Evolutionary conservation across 2,797 vertebrate genomes (phyloP), one percentile per base, ranked within the genome.

Genomic region (Monodelphis domestica): DNA sequence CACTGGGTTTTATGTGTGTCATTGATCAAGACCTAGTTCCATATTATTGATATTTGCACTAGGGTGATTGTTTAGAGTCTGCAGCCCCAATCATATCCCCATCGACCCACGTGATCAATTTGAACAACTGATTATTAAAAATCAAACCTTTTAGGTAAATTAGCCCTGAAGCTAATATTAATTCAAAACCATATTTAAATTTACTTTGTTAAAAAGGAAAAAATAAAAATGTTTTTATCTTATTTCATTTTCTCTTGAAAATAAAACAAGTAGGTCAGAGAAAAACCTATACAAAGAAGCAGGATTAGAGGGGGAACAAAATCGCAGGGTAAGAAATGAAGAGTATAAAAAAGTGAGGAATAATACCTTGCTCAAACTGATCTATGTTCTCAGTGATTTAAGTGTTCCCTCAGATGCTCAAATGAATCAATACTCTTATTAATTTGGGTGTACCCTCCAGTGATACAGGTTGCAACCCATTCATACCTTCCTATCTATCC

Each of bases 211-310:
- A 26, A 78, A 84, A 84, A 5, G 38, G 9, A 84, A 84, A 84
- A 84, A 84, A 26, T 84, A 78, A 84, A 84, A 45, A 26, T 26
- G 26, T 3, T 9, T 11, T 45, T 78, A 45, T 26, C 6, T 38
- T 21, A 84, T 84, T 84, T 45, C 70, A 84, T 84, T 84, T 84
- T 45, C 38, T 84, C 21, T 84, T 50, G 9, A 10, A 84, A 84
- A 84, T 84, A 84, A 84, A 84, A 84, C 57, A 59, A 59, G 33
- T 21, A 84, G 38, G 26, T 24, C 38, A 84, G n/a, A 84, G 70
- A 84, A 84, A 84, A 92, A 54, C 54, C 93, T 45, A 70, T 93
- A 93, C 52, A 89, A 59, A 95, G 88, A 84, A 91, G 55, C 28
- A 92, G 9, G 89, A 26, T 92, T 91, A 38, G 17, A 91, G 56